These are phyloP conservation scores for Cygnus olor DNA, from an alignment of 2,797 vertebrate genomes.

Conservation along the genomic window DNA sequence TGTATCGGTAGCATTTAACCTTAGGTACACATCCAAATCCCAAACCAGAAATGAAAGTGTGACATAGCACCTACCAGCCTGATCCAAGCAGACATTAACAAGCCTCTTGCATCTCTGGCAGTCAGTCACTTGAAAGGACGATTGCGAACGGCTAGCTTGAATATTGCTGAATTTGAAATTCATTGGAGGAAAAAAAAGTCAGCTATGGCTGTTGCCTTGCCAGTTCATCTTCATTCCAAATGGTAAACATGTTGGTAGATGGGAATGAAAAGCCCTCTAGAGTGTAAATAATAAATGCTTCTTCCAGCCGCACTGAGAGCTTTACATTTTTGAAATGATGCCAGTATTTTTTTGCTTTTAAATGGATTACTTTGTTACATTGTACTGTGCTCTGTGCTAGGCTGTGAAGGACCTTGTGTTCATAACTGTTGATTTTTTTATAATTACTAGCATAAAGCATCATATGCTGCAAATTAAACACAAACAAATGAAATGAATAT, in stretches of 20 bases:
- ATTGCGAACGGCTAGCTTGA: neutral
- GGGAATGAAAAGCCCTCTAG: constrained; percentile 34
- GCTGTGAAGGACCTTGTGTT: constrained; percentile 3
- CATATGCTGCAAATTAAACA: constrained; percentile 31
- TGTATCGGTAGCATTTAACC: neutral
- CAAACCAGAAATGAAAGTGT: neutral
- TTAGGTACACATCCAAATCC: neutral
- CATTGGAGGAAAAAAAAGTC: neutral
- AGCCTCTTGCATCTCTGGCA: neutral
- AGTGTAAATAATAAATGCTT: constrained; percentile 45
- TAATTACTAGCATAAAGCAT: constrained; percentile 27
- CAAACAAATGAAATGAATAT: constrained; percentile 26
- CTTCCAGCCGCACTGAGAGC: neutral
- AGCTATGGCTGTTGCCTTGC: neutral
- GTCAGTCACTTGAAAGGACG: neutral
- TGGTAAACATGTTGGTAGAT: constrained; percentile 4
- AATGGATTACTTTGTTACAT: neutral
- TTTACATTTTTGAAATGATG: neutral
- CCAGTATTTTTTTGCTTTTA: neutral
- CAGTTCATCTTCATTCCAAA: constrained; percentile 43
- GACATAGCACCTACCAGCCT: neutral
- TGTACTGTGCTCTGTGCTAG: neutral
- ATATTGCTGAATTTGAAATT: neutral
- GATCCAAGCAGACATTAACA: neutral
- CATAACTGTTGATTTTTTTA: neutral